Percentiles rank a stretch among this genome's conserved stretches.
These are phyloP conservation scores for Dioctria linearis DNA, from an alignment of 2,888 invertebrate species.

Conservation along the genomic window DNA sequence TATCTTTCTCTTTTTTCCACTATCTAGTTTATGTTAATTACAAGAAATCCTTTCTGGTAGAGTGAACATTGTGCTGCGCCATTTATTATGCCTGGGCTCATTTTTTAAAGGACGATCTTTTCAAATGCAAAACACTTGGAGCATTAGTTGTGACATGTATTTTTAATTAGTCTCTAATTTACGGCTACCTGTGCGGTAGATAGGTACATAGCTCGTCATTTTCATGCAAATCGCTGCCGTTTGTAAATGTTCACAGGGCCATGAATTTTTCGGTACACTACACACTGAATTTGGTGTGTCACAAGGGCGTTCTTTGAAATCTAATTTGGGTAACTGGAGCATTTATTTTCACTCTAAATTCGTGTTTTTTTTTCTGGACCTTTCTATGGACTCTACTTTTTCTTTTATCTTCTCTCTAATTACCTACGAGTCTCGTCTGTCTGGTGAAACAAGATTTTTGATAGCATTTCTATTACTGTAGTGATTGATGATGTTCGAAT, in stretches of 20 bases:
- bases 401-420: too few species aligned
- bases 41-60: constrained; percentile 22
- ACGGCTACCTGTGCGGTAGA: not conserved
- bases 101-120: not conserved
- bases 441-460: constrained; percentile 12
- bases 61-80: not conserved
- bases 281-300: not conserved
- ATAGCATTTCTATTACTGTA: not conserved
- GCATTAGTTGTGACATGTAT: constrained; percentile 33
- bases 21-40: not conserved
- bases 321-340: constrained; percentile 27
- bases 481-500: constrained; percentile 27
- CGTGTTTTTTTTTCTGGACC: not conserved
- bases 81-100: not conserved
- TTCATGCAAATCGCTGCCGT: constrained; percentile 20
- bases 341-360: constrained; percentile 16
- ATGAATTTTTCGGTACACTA: constrained; percentile 21
- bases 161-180: constrained; percentile 42
- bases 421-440: not conserved
- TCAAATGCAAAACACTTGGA: constrained; percentile 27
- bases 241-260: not conserved
- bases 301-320: constrained; percentile 24
- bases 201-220: constrained; percentile 2
- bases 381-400: not conserved
- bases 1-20: too few species aligned